These are phyloP conservation scores for Apoderus coryli DNA, from an alignment of 2,888 invertebrate species.

Conservation along the genomic window DNA sequence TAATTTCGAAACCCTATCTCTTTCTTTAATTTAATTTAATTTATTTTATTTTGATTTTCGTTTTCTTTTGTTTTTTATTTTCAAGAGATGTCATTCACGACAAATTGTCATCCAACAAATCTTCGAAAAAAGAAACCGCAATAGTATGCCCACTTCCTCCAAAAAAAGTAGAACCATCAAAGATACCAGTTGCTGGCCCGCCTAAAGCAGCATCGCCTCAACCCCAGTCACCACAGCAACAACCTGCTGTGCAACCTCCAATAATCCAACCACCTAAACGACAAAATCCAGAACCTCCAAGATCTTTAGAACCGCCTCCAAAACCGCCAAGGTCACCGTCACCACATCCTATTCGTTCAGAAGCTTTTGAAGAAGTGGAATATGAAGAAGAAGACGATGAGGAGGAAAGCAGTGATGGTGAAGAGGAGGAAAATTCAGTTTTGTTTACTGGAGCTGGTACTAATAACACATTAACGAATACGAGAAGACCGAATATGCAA, in stretches of 20 bases:
- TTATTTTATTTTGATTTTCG: no score
- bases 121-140: constrained; percentile 17
- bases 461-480: no score
- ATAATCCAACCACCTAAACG: constrained; percentile 10
- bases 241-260: constrained; percentile 3
- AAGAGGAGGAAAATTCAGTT: no score
- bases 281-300: constrained; percentile 13
- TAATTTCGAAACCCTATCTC: constrained; percentile 6
- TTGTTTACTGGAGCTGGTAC: no score
- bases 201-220: constrained; percentile 8
- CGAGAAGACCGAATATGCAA: no score
- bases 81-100: constrained; percentile 24
- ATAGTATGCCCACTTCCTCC: constrained; percentile 18
- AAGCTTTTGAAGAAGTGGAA: constrained; percentile 23
- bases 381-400: constrained; percentile 22
- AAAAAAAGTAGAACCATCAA: constrained; percentile 9
- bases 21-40: constrained; percentile 12
- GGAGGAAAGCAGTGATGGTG: constrained; percentile 21
- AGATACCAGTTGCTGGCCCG: constrained; percentile 8
- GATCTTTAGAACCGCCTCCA: constrained; percentile 20
- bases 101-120: constrained; percentile 19
- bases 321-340: constrained; percentile 28
- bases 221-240: constrained; percentile 9
- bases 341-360: constrained; percentile 25
- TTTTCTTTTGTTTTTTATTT: constrained; percentile 21